Evolutionary conservation across 2,113 vertebrate species (phyloP), one percentile per base, ranked within the genome.

Genomic region (Gymnobelideus leadbeateri): DNA sequence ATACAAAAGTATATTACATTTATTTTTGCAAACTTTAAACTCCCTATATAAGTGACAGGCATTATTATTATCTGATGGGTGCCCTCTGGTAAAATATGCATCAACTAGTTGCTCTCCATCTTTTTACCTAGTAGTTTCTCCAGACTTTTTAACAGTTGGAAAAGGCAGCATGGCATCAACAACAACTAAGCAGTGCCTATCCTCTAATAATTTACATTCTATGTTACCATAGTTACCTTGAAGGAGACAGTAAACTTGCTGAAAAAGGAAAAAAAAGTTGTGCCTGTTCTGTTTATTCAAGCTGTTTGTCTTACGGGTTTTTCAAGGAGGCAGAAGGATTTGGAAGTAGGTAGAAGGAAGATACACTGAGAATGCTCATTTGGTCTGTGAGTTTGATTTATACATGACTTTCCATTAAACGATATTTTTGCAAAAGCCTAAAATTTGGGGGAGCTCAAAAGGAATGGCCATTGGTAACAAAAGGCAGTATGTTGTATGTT

Each of bases 181-280:
- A n/a, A n/a, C 16, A 43, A 8, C 1, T 84, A 43, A 43, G 8
- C n/a, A 84, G 6, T 43, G 16, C 68, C n/a, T 23, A 21, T 1
- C n/a, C 8, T 84, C 68, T 16, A 21, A 8, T 84, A 84, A 1
- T 4, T 84, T 43, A 43, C n/a, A 8, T n/a, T 43, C 19, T 84
- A 8, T 84, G 61, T 84, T 54, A 53, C 2, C 51, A 8, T 84
- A 61, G 51, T 37, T n/a, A 68, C 84, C 51, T 91, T 93, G 31
- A 95, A 96, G 92, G 28, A 49, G 50, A 94, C 68, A 93, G 54
- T 90, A 93, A 55, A 57, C 49, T 93, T 94, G 51, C 49, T 54
- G 28, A 54, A 68, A 49, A 25, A 89, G 68, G 93, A 31, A 77
- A 89, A n/a, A 49, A 11, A 89, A 77, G 84, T 89, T 43, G 6